phyloP scores from a whole-genome alignment of 2,797 vertebrate species.

The Malacoraja senta region DNA sequence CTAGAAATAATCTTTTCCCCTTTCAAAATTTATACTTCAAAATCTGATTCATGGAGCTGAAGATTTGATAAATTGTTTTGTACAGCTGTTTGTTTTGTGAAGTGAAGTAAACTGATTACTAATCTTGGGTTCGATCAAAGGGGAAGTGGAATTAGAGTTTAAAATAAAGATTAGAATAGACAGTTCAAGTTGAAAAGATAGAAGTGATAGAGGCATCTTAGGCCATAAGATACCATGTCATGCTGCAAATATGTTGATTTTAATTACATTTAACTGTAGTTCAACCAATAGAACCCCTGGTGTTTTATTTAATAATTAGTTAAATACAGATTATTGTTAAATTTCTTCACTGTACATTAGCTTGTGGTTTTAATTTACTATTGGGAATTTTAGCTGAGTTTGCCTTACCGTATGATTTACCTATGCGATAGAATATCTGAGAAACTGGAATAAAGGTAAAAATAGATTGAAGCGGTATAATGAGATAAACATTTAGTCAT shows the following conservation, averaged over 20 bases:
- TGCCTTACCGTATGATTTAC: background rate
- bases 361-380: background rate
- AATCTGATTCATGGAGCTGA: background rate
- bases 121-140: background rate
- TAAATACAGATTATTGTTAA: background rate
- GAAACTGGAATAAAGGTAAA: background rate
- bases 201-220: background rate
- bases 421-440: background rate
- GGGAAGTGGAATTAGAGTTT: constrained; percentile 23
- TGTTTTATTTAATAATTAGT: background rate
- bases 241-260: background rate
- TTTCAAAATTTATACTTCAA: background rate
- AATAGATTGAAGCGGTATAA: background rate
- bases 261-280: background rate
- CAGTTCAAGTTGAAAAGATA: constrained; percentile 14
- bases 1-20: background rate
- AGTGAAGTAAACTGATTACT: constrained; percentile 10
- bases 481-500: background rate
- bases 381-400: background rate
- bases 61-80: background rate
- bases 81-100: background rate
- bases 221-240: background rate
- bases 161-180: background rate
- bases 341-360: background rate
- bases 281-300: background rate